Conservation (phyloP, 2,888 invertebrate species). For the Diarsia brunnea region DNA sequence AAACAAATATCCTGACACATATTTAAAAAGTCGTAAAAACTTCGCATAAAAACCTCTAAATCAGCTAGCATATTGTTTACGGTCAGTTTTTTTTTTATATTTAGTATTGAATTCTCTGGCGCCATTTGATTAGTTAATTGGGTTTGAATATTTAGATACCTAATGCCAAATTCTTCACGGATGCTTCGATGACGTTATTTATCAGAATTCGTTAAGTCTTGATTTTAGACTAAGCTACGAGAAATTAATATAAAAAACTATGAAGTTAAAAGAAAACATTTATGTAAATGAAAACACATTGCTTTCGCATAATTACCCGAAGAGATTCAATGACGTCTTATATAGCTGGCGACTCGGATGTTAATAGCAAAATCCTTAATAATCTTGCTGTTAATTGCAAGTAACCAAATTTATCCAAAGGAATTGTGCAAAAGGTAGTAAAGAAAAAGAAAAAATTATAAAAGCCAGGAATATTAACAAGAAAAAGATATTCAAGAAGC, state of each 20-base stretch:
- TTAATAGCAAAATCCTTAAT: conserved; percentile 25
- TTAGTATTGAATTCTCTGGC: conserved; percentile 69
- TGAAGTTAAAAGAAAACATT: conserved; percentile 51
- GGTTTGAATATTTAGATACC: conserved; percentile 52
- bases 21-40: conserved; percentile 63
- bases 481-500: not conserved
- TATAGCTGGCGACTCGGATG: conserved; percentile 34
- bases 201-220: conserved; percentile 22
- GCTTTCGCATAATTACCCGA: conserved; percentile 54
- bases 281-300: conserved; percentile 60
- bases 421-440: not conserved
- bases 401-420: not conserved
- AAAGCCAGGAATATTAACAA: not conserved
- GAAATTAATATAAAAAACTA: conserved; percentile 31
- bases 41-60: conserved; percentile 50
- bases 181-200: conserved; percentile 43
- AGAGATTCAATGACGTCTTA: conserved; percentile 42
- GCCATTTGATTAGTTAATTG: conserved; percentile 72
- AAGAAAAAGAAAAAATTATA: not conserved
- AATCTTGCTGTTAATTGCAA: conserved; percentile 14
- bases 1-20: conserved; percentile 55
- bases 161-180: conserved; percentile 48
- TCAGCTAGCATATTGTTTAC: conserved; percentile 57
- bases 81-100: conserved; percentile 64
- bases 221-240: conserved; percentile 8